phyloP scores from a whole-genome alignment of 2,888 invertebrate genomes.

The Noctuana brunneofusca region DNA sequence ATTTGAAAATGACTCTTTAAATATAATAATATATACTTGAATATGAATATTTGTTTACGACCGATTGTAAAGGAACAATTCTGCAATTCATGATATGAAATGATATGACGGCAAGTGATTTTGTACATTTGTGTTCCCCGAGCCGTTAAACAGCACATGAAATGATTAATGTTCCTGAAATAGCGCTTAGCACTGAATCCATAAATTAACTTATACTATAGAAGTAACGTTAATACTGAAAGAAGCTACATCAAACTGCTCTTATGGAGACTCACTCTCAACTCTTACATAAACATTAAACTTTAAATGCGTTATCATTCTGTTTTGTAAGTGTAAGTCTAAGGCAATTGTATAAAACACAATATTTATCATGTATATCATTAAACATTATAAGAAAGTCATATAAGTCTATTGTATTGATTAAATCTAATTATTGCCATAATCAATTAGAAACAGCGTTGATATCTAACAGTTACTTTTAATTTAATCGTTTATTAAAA shows the following conservation, averaged over 20 bases:
- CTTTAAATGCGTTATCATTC: slow-evolving; percentile 1
- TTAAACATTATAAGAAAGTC: slow-evolving; percentile 53
- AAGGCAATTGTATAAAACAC: slow-evolving; percentile 65
- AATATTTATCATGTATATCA: slow-evolving; percentile 34
- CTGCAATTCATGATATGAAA: slow-evolving; percentile 62
- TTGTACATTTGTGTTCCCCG: slow-evolving; percentile 64
- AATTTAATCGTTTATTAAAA: neutral
- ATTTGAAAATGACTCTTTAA: slow-evolving; percentile 32
- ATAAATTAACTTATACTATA: slow-evolving; percentile 31
- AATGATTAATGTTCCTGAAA: slow-evolving; percentile 30
- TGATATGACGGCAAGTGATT: slow-evolving; percentile 78
- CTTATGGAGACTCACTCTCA: slow-evolving; percentile 5
- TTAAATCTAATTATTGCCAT: slow-evolving; percentile 69
- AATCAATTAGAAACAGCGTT: slow-evolving; percentile 55
- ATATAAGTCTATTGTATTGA: slow-evolving; percentile 55
- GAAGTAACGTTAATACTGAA: slow-evolving; percentile 37
- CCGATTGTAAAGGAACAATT: slow-evolving; percentile 34
- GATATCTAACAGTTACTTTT: slow-evolving; percentile 42
- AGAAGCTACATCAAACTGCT: slow-evolving; percentile 14
- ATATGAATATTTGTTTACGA: slow-evolving; percentile 32
- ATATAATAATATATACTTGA: slow-evolving; percentile 28
- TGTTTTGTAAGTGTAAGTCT: slow-evolving; percentile 27
- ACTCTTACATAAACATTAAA: slow-evolving; percentile 11
- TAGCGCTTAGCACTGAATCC: slow-evolving; percentile 43
- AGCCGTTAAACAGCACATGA: slow-evolving; percentile 40